Conservation (phyloP, 2,888 invertebrate species). For the Drosophila flavopinicola region DNA sequence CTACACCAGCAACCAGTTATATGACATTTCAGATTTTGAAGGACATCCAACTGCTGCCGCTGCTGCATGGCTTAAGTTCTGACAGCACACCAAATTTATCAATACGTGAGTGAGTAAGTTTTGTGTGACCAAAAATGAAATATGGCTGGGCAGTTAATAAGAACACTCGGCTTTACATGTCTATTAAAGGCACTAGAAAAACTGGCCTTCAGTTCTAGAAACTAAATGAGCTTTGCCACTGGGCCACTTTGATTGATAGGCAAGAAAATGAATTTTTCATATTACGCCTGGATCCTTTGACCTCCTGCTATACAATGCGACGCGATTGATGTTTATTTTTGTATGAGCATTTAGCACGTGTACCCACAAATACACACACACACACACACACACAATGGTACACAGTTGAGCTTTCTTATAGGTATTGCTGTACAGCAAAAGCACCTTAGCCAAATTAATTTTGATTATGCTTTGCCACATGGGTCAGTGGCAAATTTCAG, state of each 20-base stretch:
- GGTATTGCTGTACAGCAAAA: conserved; percentile 42
- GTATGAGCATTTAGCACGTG: conserved; percentile 38
- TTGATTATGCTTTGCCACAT: conserved; percentile 24
- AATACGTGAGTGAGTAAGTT: conserved; percentile 50
- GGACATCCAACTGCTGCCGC: conserved; percentile 41
- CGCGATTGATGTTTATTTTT: conserved; percentile 38
- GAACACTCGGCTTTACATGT: conserved; percentile 58
- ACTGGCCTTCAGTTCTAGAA: conserved; percentile 28
- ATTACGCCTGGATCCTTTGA: conserved; percentile 11
- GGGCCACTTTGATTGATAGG: conserved; percentile 65
- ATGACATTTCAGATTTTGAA: conserved; percentile 72
- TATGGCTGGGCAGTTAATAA: conserved; percentile 69
- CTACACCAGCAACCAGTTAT: conserved; percentile 50
- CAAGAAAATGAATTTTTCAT: conserved; percentile 71
- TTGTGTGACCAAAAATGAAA: conserved; percentile 57
- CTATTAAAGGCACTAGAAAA: conserved; percentile 42
- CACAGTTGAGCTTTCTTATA: conserved; percentile 31
- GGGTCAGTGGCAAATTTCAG: conserved; percentile 12
- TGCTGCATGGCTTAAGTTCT: conserved; percentile 50
- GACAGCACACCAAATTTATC: conserved; percentile 61
- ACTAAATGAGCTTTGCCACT: too few relatives aligned
- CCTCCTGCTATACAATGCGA: conserved; percentile 8
- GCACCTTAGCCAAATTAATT: conserved; percentile 56
- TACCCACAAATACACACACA: conserved; percentile 17
- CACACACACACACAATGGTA: conserved; percentile 12